Evolutionary conservation across 2,113 vertebrate species (phyloP).

Genomic region (Martes martes): DNA sequence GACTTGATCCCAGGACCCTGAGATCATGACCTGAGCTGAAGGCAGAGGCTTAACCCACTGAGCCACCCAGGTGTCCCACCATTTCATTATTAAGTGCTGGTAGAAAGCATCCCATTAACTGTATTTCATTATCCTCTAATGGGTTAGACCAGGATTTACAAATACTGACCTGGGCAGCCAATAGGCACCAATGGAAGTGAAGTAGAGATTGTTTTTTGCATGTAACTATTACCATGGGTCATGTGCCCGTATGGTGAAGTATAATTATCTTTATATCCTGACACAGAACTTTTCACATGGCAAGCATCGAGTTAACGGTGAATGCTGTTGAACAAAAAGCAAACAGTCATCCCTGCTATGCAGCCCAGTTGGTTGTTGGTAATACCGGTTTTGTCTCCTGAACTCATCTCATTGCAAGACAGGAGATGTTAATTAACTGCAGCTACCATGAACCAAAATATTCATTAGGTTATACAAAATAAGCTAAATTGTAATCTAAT

Average conservation of each 20-base stretch:
- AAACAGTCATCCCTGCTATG: accelerated
- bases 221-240: background rate
- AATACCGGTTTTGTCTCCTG: background rate
- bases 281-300: background rate
- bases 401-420: background rate
- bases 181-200: background rate
- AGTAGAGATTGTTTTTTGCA: background rate
- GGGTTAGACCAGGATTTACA: background rate
- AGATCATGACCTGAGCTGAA: no score
- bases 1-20: no score
- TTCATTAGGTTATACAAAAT: background rate
- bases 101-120: background rate
- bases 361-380: background rate
- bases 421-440: background rate
- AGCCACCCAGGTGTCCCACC: no score
- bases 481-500: background rate
- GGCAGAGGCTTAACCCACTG: no score
- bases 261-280: background rate
- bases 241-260: background rate
- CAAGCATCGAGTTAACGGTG: background rate
- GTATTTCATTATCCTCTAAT: background rate
- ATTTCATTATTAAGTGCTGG: background rate
- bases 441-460: background rate
- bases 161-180: background rate
- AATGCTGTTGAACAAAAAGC: background rate